A percentile compares a stretch with the other conserved stretches of the same genome.
These are phyloP conservation scores for Neodiprion virginianus DNA, from an alignment of 1,140 invertebrate genomes.

Conservation along the genomic window DNA sequence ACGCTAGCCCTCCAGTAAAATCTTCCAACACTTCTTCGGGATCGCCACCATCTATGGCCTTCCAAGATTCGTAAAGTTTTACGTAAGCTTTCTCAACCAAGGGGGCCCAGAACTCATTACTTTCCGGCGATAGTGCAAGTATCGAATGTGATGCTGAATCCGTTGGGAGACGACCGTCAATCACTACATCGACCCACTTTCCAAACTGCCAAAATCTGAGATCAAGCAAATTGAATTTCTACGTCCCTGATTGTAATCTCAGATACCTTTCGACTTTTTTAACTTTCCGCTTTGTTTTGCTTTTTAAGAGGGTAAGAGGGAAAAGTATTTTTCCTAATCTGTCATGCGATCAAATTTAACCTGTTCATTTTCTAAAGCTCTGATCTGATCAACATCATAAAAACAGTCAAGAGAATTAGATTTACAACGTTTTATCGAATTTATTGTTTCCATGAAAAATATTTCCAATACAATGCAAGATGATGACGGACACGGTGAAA, in stretches of 20 bases:
- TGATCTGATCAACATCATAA: neutral
- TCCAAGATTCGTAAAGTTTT: conserved; percentile 96
- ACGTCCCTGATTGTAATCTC: neutral
- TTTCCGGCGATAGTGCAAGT: conserved; percentile 92
- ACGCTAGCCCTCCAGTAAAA: conserved; percentile 96
- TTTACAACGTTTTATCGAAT: too few species aligned
- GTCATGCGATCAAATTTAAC: too few species aligned
- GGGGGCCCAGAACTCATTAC: conserved; percentile 97
- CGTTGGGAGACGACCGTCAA: conserved; percentile 95
- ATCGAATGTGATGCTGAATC: conserved; percentile 82
- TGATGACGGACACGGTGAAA: neutral
- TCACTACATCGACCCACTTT: conserved; percentile 89
- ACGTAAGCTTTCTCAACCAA: conserved; percentile 98
- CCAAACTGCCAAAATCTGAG: conserved; percentile 94
- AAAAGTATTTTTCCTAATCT: too few species aligned
- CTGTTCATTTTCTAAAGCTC: too few species aligned
- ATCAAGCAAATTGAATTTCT: too few species aligned
- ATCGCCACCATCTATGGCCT: conserved; percentile 95
- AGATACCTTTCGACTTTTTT: neutral
- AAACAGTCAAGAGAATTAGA: neutral
- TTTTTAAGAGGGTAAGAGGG: too few species aligned
- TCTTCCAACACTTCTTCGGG: conserved; percentile 99
- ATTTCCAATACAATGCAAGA: too few species aligned
- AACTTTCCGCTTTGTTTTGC: neutral
- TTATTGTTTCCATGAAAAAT: neutral